Percentiles rank a stretch among this genome's conserved stretches.
These are phyloP conservation scores for Suricata suricatta DNA, from an alignment of 2,113 vertebrate species.

Conservation along the genomic window DNA sequence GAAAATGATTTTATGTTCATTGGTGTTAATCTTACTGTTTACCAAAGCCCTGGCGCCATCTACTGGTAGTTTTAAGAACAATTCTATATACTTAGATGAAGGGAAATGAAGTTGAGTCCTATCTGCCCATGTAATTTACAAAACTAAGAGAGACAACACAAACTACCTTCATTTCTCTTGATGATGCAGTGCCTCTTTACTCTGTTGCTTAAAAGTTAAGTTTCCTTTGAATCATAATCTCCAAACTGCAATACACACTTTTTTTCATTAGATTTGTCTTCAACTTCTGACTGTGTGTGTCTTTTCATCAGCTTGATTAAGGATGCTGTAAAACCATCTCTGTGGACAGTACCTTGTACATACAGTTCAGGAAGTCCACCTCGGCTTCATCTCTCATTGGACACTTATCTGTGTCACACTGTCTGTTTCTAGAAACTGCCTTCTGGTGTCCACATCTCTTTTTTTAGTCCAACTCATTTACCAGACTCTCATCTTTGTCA, in stretches of 20 bases:
- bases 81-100: not conserved
- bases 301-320: not conserved
- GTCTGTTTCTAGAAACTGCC: not conserved
- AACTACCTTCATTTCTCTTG: not conserved
- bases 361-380: not conserved
- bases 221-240: not conserved
- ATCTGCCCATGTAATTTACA: not conserved
- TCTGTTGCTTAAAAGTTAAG: not conserved
- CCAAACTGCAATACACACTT: not conserved
- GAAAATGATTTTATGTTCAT: not conserved
- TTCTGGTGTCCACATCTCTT: not conserved
- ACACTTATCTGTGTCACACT: not conserved
- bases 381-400: not conserved
- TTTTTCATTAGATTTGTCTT: not conserved
- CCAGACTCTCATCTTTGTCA: not conserved
- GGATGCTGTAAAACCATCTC: not conserved
- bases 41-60: slow-evolving; percentile 14
- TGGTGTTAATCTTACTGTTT: not conserved
- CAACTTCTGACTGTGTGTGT: not conserved
- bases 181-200: not conserved
- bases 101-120: not conserved
- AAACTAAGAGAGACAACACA: not conserved
- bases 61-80: slow-evolving; percentile 36
- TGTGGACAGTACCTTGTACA: not conserved
- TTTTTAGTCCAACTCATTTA: not conserved